Conservation (phyloP, 2,888 invertebrate species). For the Tribolium freemani region DNA sequence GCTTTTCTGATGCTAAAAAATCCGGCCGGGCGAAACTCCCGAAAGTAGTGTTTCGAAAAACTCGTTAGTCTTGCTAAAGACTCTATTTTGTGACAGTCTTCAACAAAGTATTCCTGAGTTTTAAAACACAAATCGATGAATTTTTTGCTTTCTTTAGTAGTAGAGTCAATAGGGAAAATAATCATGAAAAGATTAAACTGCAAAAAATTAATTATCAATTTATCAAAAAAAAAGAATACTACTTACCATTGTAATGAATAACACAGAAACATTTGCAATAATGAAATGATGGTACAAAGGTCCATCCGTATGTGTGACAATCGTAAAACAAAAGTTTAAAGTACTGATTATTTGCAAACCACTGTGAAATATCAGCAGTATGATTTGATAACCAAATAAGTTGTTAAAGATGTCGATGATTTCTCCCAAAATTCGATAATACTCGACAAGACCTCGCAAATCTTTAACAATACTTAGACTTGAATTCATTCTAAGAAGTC, state of each 20-base stretch:
- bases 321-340: background rate
- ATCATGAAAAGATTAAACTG: background rate
- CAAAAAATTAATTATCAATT: background rate
- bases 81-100: background rate
- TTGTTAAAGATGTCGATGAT: background rate
- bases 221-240: background rate
- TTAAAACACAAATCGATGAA: background rate
- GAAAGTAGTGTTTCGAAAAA: background rate
- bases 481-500: background rate
- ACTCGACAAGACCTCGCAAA: background rate
- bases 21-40: constrained; percentile 1
- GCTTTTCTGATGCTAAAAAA: constrained; percentile 3
- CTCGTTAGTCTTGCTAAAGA: background rate
- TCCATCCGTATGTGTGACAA: background rate
- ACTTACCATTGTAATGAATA: background rate
- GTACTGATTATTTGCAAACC: background rate
- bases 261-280: background rate
- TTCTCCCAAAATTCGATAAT: background rate
- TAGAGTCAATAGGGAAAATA: background rate
- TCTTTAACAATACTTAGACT: background rate
- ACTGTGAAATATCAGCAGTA: background rate
- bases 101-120: background rate
- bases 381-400: background rate
- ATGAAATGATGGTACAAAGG: background rate
- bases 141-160: background rate